Evolutionary conservation across 2,888 invertebrate genomes (phyloP).

Genomic region (Eupelmus urozonus): DNA sequence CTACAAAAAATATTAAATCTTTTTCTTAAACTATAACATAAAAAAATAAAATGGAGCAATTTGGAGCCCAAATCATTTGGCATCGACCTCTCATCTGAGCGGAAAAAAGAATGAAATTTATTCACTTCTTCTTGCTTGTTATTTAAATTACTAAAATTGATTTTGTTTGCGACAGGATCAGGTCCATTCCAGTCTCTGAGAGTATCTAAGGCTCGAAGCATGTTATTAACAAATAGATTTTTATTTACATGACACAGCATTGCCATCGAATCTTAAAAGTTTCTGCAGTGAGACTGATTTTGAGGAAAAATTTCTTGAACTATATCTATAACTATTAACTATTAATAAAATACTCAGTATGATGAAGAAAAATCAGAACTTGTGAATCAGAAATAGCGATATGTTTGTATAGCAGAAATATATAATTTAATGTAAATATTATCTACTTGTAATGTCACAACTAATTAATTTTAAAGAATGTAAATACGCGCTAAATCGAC

Average conservation of each 20-base stretch:
- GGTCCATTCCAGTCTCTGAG: constrained; percentile 6
- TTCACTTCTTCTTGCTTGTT: neutral
- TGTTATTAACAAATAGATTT: constrained; percentile 25
- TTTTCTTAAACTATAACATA: constrained; percentile 25
- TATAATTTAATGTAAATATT: too few relatives aligned
- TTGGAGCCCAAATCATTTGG: constrained; percentile 28
- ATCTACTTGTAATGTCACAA: too few relatives aligned
- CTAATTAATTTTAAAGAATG: too few relatives aligned
- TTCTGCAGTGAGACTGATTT: neutral
- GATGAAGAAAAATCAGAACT: too few relatives aligned
- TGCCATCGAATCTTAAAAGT: neutral
- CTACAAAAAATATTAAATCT: neutral
- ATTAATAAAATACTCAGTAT: neutral
- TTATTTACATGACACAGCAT: neutral
- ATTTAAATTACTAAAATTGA: constrained; percentile 24
- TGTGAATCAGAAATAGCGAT: too few relatives aligned
- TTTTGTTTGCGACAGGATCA: constrained; percentile 12
- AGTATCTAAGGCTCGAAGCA: neutral
- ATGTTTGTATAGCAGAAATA: too few relatives aligned
- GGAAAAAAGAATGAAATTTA: neutral
- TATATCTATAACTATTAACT: neutral
- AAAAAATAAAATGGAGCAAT: constrained; percentile 30
- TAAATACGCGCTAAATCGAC: too few relatives aligned
- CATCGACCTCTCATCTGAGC: neutral
- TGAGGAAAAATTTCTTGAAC: neutral